A percentile compares a stretch with the other conserved stretches of the same genome.
Conservation (phyloP, 2,797 vertebrate genomes). For the Tadarida brasiliensis region DNA sequence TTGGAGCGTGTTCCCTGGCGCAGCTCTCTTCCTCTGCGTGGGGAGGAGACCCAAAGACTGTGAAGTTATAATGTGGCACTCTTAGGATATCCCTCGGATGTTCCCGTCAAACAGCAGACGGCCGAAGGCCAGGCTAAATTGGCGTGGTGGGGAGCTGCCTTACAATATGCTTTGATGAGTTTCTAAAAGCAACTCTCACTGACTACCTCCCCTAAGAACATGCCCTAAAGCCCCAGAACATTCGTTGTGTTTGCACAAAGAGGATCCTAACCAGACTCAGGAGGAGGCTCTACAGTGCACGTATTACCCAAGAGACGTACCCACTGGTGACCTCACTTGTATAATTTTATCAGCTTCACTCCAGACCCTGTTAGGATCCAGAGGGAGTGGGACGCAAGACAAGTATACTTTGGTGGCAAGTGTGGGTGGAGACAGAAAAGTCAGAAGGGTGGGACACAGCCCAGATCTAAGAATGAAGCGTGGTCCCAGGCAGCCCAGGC, state of each 20-base stretch:
- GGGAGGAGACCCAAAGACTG: background rate
- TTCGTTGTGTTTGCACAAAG: background rate
- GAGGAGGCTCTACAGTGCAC: background rate
- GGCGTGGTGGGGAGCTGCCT: background rate
- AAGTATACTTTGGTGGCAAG: background rate
- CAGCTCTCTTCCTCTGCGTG: background rate
- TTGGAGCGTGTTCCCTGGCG: background rate
- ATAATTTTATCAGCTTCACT: background rate
- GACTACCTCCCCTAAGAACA: conserved; percentile 25
- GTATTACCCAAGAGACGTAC: background rate
- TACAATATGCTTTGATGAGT: background rate
- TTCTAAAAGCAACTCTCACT: conserved; percentile 54
- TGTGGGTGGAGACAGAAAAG: background rate
- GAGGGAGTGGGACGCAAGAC: background rate
- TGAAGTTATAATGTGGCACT: background rate
- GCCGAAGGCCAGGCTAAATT: background rate
- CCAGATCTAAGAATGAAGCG: background rate
- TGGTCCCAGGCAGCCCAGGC: background rate
- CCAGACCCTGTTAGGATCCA: background rate
- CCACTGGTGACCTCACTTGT: background rate
- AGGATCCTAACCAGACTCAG: background rate
- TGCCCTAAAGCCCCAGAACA: background rate
- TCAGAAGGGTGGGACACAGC: background rate
- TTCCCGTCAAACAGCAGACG: conserved; percentile 23
- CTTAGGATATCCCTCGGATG: background rate